Evolutionary conservation across 2,113 vertebrate species (phyloP).

Genomic region (Paratilapia polleni): DNA sequence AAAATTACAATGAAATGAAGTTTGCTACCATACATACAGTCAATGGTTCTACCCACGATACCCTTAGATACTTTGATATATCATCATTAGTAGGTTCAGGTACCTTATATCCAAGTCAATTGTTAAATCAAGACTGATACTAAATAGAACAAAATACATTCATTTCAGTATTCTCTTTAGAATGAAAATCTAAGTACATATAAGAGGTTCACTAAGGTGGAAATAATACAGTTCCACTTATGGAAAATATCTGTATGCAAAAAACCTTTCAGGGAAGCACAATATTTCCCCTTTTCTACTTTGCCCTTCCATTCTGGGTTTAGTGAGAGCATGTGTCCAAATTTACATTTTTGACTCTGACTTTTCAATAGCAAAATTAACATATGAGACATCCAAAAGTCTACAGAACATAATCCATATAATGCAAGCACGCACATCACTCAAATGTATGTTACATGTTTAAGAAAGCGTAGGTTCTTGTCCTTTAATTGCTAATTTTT

Average conservation of each 20-base stretch:
- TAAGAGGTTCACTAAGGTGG: background rate
- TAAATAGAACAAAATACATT: background rate
- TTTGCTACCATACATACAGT: background rate
- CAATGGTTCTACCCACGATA: accelerated
- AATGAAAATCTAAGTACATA: no score
- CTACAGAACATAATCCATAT: background rate
- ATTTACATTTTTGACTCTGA: background rate
- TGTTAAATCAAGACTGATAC: background rate
- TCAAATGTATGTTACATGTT: background rate
- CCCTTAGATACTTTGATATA: background rate
- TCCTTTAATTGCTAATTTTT: background rate
- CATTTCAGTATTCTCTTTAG: no score
- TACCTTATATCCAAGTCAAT: background rate
- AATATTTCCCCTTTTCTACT: slow-evolving; percentile 35
- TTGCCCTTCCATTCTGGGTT: background rate
- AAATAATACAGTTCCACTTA: background rate
- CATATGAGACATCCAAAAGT: background rate
- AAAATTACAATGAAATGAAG: accelerated
- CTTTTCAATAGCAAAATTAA: background rate
- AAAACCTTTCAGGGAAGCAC: slow-evolving; percentile 30
- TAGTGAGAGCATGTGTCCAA: background rate
- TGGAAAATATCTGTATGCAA: slow-evolving; percentile 30
- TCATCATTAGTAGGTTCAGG: background rate
- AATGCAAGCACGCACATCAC: background rate
- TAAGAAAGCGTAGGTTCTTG: background rate